Evolutionary conservation across 2,113 vertebrate species (phyloP), one percentile per base, ranked within the genome.

Genomic region (Calypte anna): DNA sequence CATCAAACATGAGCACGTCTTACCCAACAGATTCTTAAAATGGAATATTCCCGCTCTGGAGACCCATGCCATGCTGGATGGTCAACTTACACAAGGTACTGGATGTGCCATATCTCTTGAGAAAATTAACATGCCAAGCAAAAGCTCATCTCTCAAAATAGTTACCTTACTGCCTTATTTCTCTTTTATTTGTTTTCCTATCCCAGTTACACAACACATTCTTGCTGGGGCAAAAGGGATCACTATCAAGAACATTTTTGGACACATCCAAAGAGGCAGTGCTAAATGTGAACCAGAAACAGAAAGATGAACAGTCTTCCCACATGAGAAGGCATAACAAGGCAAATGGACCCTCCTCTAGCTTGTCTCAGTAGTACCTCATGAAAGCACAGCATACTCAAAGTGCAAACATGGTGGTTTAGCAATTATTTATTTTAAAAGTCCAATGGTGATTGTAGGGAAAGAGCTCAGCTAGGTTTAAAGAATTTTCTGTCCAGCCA

Each of bases 141-240:
- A 93, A 95, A 57, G 80, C 82, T 95, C 86, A 88, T 91, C 88
- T 88, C 93, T 86, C 92, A 91, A 69, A 96, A 93, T 93, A 95
- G 90, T 81, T 59, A 83, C 46, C 38, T 77, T 62, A 61, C 46
- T 87, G 84, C 74, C 59, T 89, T 86, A 90, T 81, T 93, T 86
- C 90, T 91, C 54, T 84, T 94, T 90, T 73, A 92, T 91, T 91
- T 96, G 78, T 79, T 94, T 91, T 44, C 54, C 69, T 76, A n/a
- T 44, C 12, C 2, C 70, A 79, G 81, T 78, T 91, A 92, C 86
- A 88, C 58, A 94, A 91, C 82, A 90, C 93, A 84, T 93, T 93
- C 95, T 81, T 38, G 1, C 36, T 15, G 62, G 76, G 93, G 90
- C 73, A 94, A 96, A 88, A 84, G 54, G 48, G 57, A 86, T 88